Percentiles rank a stretch among this genome's conserved stretches.
These are phyloP conservation scores for Xestia rhomboidea DNA, from an alignment of 2,888 invertebrate species.

Conservation along the genomic window DNA sequence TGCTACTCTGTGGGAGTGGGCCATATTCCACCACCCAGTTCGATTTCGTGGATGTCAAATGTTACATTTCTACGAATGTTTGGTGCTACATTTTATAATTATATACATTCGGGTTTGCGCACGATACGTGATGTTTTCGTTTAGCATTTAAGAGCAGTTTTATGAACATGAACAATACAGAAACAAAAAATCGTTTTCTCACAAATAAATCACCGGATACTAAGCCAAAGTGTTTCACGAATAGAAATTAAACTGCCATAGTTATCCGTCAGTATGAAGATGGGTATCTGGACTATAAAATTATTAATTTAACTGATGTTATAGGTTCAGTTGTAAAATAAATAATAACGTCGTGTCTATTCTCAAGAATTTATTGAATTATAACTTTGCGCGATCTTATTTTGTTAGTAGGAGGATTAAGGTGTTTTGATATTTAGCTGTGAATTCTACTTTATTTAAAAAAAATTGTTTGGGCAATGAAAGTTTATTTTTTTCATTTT, in stretches of 20 bases:
- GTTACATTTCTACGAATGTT: background rate
- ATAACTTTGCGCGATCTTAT: slow-evolving; percentile 76
- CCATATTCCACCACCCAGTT: background rate
- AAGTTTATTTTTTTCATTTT: background rate
- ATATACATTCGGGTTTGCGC: background rate
- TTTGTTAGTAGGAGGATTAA: slow-evolving; percentile 61
- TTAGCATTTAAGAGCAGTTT: background rate
- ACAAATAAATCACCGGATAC: slow-evolving; percentile 4
- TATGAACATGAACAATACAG: background rate
- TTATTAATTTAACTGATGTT: slow-evolving; percentile 72
- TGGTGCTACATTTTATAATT: too few species aligned
- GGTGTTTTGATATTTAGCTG: slow-evolving; percentile 39
- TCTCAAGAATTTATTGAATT: slow-evolving; percentile 79
- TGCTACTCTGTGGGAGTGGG: background rate
- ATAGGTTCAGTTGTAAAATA: slow-evolving; percentile 72
- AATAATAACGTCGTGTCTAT: slow-evolving; percentile 76
- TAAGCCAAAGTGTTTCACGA: slow-evolving; percentile 9
- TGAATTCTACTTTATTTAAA: background rate
- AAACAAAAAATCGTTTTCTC: background rate
- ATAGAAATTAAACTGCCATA: slow-evolving; percentile 28
- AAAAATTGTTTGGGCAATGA: background rate
- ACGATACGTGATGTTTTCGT: too few species aligned
- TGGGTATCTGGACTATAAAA: slow-evolving; percentile 67
- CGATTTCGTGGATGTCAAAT: background rate
- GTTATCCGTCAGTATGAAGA: slow-evolving; percentile 59